These are phyloP conservation scores for Herpetotheres cachinnans DNA, from an alignment of 2,113 vertebrate species.

Conservation along the genomic window DNA sequence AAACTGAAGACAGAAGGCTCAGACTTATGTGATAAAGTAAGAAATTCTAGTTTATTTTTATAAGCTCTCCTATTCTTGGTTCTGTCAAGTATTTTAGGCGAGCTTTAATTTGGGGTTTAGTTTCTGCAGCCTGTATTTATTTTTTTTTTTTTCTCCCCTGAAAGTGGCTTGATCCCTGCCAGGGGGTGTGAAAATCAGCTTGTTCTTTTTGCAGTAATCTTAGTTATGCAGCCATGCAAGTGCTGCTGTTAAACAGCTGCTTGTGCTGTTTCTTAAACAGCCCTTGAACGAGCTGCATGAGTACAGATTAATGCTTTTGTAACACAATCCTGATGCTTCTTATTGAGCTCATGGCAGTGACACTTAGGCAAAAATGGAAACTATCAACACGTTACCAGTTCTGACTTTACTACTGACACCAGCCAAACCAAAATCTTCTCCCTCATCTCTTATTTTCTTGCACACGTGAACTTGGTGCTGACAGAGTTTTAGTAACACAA, in stretches of 20 bases:
- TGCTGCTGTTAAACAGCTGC: background rate
- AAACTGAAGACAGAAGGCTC: slow-evolving; percentile 94
- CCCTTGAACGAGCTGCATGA: background rate
- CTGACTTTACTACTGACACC: background rate
- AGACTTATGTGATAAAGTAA: slow-evolving; percentile 92
- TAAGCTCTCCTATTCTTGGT: background rate
- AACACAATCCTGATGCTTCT: background rate
- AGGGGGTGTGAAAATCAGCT: background rate
- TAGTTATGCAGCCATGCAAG: background rate
- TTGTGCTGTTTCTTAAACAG: background rate
- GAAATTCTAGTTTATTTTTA: background rate
- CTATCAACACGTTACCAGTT: background rate
- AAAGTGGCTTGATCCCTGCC: background rate
- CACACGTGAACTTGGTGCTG: background rate
- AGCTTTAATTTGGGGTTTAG: background rate
- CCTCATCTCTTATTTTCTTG: background rate
- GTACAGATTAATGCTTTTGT: background rate
- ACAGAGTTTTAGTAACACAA: background rate
- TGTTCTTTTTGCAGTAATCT: background rate
- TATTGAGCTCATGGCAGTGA: background rate
- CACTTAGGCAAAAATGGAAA: background rate
- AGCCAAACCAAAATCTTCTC: background rate
- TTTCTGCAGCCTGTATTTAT: background rate
- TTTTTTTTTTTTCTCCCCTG: background rate
- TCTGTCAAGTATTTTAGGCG: background rate